A percentile compares a stretch with the other conserved stretches of the same genome.
phyloP scores from a whole-genome alignment of 2,797 vertebrate species.

The Poeciliopsis presidionis region DNA sequence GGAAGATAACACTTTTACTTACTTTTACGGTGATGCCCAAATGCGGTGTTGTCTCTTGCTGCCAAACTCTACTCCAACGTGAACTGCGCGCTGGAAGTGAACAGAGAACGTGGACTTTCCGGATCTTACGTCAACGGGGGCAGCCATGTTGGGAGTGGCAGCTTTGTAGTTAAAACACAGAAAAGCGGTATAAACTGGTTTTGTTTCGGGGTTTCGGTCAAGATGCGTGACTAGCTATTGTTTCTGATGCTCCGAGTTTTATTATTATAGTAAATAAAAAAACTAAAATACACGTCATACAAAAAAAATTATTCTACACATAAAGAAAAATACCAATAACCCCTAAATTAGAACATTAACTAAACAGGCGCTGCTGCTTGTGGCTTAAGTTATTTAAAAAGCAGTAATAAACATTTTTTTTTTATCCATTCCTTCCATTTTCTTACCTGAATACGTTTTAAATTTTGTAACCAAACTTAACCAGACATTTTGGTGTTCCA shows the following conservation, averaged over 20 bases:
- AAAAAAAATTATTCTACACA: not conserved
- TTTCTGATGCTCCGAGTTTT: not conserved
- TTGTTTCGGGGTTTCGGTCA: not conserved
- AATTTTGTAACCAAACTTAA: not conserved
- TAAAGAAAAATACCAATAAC: not conserved
- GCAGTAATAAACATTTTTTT: too few relatives aligned
- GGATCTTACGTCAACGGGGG: not conserved
- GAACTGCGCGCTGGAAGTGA: too few relatives aligned
- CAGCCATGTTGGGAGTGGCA: not conserved
- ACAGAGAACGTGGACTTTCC: not conserved
- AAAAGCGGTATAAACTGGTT: not conserved
- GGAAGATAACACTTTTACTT: conserved; percentile 10
- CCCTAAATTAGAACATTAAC: not conserved
- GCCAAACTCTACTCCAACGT: not conserved
- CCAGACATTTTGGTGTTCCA: not conserved
- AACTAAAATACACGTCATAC: not conserved
- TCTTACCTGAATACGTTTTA: not conserved
- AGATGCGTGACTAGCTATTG: not conserved
- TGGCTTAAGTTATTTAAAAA: too few relatives aligned
- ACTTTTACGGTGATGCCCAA: accelerated
- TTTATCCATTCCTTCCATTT: not conserved
- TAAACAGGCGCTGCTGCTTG: not conserved
- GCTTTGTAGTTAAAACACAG: not conserved
- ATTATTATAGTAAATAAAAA: not conserved
- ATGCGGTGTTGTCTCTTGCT: not conserved